Evolutionary conservation across 2,888 invertebrate genomes (phyloP), one percentile per base, ranked within the genome.

Genomic region (Tetranychus truncatus): DNA sequence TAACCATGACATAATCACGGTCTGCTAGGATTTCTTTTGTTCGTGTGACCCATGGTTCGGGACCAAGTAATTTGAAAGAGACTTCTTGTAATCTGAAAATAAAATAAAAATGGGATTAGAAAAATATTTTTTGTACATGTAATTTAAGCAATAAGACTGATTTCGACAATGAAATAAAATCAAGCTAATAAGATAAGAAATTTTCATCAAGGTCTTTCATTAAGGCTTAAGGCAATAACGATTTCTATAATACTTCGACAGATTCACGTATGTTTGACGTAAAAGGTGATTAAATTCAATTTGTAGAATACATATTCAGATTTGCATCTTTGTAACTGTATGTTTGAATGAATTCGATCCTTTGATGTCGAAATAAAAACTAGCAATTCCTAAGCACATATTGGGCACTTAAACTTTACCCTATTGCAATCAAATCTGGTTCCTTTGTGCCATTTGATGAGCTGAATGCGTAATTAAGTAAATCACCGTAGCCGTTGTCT

Each of bases 371-470:
- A 34, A 34, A 24, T 24, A n/a, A 34, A 34, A 34, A 34, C 34
- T 34, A 34, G 34, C 34, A 34, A 3, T 34, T 34, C 34, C 34
- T 34, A 34, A 5, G 34, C 34, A 34, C 34, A 34, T 34, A 34
- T 34, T 34, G 34, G 34, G 34, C 3, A 34, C 34, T 34, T 34
- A 34, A 34, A 15, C 79, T 85, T 83, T 84, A 89, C 90, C 91
- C 91, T 81, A 94, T 86, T 6, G 91, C 87, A 84, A 89, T 93
- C 78, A 95, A 87, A 83, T 95, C 94, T 21, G 92, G 91, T 76
- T 89, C 84, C 80, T 86, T 87, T 74, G 87, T 86, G 79, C 87
- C 86, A 71, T 78, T 87, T 76, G 86, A 86, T 75, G 85, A 69
- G 5, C 11, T 24, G 6, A 24, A 85, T 15, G 86, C 84, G 76